Evolutionary conservation across 2,797 vertebrate genomes (phyloP), one percentile per base, ranked within the genome.

Genomic region (Leuciscus waleckii): DNA sequence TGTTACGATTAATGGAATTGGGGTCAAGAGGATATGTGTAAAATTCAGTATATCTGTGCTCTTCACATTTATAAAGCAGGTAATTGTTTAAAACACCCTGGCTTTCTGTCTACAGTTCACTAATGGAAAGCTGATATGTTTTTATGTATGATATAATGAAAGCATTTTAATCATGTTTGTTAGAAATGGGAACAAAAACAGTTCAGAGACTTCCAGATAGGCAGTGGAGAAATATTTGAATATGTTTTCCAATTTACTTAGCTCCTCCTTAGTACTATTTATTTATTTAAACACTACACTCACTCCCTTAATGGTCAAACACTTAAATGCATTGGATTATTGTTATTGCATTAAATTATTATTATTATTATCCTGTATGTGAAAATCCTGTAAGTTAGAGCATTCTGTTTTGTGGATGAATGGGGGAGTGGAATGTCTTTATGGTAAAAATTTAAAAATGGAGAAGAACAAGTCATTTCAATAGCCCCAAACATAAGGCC

Each of bases 1-100:
- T 88, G 90, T 93, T 95, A 95, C 91, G 93, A 94, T 93, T 95
- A 94, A 95, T 95, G 93, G 94, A 95, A 94, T 95, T 94, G 91
- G 93, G 94, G 93, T 94, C 93, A 94, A 94, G 93, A 93, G 93
- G 92, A 93, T 92, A 91, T 91, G 88, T 90, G 90, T 81, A 69
- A 84, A 77, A 92, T 92, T 93, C 92, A 91, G 90, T 81, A 58
- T 81, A 84, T 69, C 88, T 88, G 90, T 75, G 81, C 91, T 87
- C 87, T 82, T 78, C 85, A 92, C 87, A 92, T 89, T 91, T 92
- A 94, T 94, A 92, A 84, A 93, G 93, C 93, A 95, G 93, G 94
- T 94, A 95, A 94, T 93, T 93, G 94, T 92, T 90, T 93, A 81
- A 85, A 83, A 61, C 80, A 86, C 88, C 88, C 92, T 90, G 92